Base-by-base conservation (phyloP, 1,140 invertebrate genomes). In the Bombus soroeensis region DNA sequence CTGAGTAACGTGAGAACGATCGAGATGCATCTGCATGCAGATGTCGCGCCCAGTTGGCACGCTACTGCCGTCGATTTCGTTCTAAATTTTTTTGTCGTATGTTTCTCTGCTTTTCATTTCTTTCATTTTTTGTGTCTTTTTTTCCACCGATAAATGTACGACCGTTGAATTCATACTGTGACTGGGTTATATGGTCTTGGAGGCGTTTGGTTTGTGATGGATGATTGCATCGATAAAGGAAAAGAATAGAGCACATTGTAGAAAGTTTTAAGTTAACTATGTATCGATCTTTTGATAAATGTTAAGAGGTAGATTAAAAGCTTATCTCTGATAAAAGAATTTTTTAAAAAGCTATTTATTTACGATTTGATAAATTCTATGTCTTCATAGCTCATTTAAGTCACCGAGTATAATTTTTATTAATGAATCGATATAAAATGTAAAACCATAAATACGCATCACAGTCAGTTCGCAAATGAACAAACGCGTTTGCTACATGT, bases 1-100 rank as follows among this genome's bases (percentile, higher is more conserved):
- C 87, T 89, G 87, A 93, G 92, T 92, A 94, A 94, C 93, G 93
- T 94, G 93, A 94, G 93, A 94, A 93, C 92, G 74, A 70, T 8
- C 78, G 81, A 59, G 87, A 86, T 89, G 92, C 92, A 92, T 92
- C 88, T 82, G 86, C 86, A 88, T 86, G 86, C 88, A 92, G 87
- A 91, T 93, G 91, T 91, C 86, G 83, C 80, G 83, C 80, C 64
- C 89, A 91, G 87, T 91, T 91, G 89, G 85, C 83, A 86, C 75
- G 80, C 85, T 77, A 83, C 41, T 66, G 41, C 57, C 43, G 78
- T 88, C 89, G 88, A 90, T 85, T 68, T 66, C 32, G 25, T 39
- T 81, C 57, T 28, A 79, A 87, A 70, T 71, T 81, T 86, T 86
- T 89, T 43, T 73, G 4, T 34, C 9, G 18, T 37, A 4, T 25